Percentiles rank a stretch among this genome's conserved stretches.
Conservation (phyloP, 2,888 invertebrate species). For the Antheraea yamamai region DNA sequence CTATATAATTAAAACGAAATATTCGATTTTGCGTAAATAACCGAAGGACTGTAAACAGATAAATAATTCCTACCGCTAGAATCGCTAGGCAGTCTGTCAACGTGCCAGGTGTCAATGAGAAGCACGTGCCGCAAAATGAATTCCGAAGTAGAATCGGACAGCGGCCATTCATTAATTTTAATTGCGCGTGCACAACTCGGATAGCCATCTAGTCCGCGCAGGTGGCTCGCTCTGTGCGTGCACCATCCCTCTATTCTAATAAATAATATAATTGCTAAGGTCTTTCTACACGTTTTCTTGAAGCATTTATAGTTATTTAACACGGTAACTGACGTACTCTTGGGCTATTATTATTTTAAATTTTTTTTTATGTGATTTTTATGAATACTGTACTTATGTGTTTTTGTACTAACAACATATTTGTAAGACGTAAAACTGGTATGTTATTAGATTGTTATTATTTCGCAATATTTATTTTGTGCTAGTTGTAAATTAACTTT, state of each 20-base stretch:
- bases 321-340: background rate
- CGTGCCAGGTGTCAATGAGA: slow-evolving; percentile 7
- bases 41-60: background rate
- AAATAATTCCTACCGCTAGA: background rate
- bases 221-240: slow-evolving; percentile 18
- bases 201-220: slow-evolving; percentile 41
- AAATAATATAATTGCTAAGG: slow-evolving; percentile 9
- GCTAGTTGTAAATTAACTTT: too few relatives aligned
- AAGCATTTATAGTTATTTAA: slow-evolving; percentile 11
- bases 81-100: background rate
- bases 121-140: slow-evolving; percentile 4
- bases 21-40: background rate
- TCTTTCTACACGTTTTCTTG: background rate
- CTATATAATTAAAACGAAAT: background rate
- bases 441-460: too few relatives aligned
- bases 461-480: too few relatives aligned
- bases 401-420: too few relatives aligned
- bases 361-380: too few relatives aligned
- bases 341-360: background rate
- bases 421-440: too few relatives aligned
- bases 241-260: slow-evolving; percentile 12
- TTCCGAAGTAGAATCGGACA: slow-evolving; percentile 15
- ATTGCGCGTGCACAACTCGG: slow-evolving; percentile 52
- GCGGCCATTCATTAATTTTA: slow-evolving; percentile 63
- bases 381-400: too few relatives aligned